Base-by-base conservation (phyloP, 2,113 vertebrate species). In the Egretta garzetta region DNA sequence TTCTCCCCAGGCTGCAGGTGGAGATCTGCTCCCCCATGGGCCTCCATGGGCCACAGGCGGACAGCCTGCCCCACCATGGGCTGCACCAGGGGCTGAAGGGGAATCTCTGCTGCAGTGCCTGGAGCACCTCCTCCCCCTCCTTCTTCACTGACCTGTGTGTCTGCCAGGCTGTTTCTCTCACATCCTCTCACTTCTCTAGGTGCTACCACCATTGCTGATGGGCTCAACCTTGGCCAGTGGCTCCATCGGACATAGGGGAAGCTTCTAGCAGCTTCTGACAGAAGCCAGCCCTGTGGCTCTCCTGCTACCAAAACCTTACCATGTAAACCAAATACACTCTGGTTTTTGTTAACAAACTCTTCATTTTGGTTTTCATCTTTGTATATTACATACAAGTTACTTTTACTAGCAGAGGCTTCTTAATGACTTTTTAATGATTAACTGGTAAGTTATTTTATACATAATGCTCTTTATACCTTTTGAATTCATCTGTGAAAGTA, bases 201-300 rank as follows among this genome's bases (percentile, higher is more conserved):
- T 3, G 4, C 37, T 66, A 6, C 49, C 35, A 41, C 30, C 4
- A 0, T 43, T 2, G 1, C 33, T 37, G n/a, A 19, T 21, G 8
- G 22, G 6, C 43, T 68, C 3, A 6, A 21, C n/a, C 12, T 67
- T 41, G 16, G 28, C 59, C 35, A 24, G 12, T 1, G 1, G 8
- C 17, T 81, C 26, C 39, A 1, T 33, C 0, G 2, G n/a, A 17
- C 22, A 8, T 4, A 16, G 23, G 37, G 49, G 23, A 64, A 53
- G 4, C 37, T 80, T 64, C 35, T 27, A 21, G 30, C 35, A 64
- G 7, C 35, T 64, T 52, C 59, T 64, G 13, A 16, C 75, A 64
- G 47, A 64, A 41, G 23, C 35, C 59, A 79, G 12, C 16, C 28
- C 47, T 63, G 75, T 52, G 52, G 9, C 28, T 16, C 6, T 6